Conservation (phyloP, 2,113 vertebrate species). For the Phalacrocorax brasilianus region DNA sequence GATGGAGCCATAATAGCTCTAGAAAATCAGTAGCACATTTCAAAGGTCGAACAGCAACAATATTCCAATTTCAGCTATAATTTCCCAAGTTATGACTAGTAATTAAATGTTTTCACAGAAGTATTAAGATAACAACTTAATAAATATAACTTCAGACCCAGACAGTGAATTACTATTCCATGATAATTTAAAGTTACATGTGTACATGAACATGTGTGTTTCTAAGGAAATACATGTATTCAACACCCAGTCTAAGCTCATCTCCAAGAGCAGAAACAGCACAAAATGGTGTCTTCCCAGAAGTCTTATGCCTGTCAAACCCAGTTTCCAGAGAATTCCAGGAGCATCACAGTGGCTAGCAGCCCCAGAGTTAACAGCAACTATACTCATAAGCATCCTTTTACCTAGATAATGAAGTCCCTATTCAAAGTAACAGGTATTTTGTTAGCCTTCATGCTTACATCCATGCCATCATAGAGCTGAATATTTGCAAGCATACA, state of each 20-base stretch:
- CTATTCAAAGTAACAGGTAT: neutral
- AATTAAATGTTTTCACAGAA: neutral
- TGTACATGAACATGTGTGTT: fast-evolving
- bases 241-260: neutral
- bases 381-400: neutral
- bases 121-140: neutral
- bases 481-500: neutral
- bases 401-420: neutral
- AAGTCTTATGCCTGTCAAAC: neutral
- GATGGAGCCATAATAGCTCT: conserved; percentile 43
- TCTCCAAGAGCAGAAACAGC: neutral
- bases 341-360: fast-evolving
- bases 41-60: neutral
- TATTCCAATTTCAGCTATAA: neutral
- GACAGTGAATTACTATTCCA: neutral
- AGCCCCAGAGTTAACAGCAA: neutral
- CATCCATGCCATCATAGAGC: neutral
- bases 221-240: neutral
- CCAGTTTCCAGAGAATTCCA: neutral
- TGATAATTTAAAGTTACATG: neutral
- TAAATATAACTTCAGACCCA: neutral
- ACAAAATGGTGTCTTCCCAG: neutral
- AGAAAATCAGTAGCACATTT: neutral
- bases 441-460: neutral
- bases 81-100: neutral